Evolutionary conservation across 2,113 vertebrate species (phyloP).

Genomic region (Columbina picui): DNA sequence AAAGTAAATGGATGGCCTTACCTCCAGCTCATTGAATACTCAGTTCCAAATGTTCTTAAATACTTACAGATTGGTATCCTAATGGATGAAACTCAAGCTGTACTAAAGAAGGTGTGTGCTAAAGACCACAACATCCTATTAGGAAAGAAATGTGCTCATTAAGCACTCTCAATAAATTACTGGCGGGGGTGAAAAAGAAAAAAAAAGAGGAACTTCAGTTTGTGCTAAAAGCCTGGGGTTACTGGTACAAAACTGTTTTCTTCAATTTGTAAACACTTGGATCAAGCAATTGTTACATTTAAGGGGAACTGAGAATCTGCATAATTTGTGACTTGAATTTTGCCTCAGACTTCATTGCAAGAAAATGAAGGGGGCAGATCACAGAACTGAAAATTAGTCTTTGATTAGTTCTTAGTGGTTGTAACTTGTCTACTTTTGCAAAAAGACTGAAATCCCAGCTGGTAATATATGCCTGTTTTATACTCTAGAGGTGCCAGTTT

Average conservation of each 20-base stretch:
- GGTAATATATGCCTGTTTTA: not conserved
- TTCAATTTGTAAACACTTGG: not conserved
- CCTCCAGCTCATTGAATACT: not conserved
- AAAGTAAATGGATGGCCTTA: not conserved
- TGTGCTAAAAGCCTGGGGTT: not conserved
- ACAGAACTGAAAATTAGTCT: not conserved
- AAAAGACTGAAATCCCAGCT: not conserved
- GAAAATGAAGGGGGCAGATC: not conserved
- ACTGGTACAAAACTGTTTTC: not conserved
- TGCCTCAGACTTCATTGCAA: not conserved
- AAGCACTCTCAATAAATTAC: not conserved
- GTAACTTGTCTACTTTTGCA: not conserved
- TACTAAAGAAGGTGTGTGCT: not conserved
- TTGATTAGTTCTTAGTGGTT: not conserved
- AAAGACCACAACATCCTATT: not conserved
- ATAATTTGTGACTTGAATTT: not conserved
- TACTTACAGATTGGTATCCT: not conserved
- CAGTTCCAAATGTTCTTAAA: not conserved
- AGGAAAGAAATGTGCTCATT: not conserved
- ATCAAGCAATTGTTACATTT: not conserved
- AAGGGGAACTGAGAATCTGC: not conserved
- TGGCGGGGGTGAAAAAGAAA: not conserved
- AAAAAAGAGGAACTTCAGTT: not conserved
- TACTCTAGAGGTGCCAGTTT: not conserved
- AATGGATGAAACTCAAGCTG: not conserved